Evolutionary conservation across 2,113 vertebrate species (phyloP).

Genomic region (Eudyptes chrysolophus): DNA sequence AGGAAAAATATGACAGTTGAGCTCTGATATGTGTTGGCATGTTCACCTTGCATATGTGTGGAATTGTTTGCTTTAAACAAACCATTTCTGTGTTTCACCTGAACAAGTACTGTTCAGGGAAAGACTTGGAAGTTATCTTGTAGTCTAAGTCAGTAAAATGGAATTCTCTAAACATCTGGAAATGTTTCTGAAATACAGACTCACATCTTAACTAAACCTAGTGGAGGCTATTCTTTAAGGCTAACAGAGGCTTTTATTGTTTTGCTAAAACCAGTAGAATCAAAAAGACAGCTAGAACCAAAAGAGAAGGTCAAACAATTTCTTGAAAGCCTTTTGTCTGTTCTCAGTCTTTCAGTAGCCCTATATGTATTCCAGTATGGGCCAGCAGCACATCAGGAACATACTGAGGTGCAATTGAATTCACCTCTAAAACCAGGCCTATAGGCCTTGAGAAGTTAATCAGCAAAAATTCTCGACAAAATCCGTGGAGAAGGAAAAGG

Average conservation of each 20-base stretch:
- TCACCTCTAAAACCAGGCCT: not conserved
- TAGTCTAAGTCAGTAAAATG: not conserved
- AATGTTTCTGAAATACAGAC: not conserved
- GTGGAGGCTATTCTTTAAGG: not conserved
- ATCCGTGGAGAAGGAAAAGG: not conserved
- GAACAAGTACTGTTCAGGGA: not conserved
- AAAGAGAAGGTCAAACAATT: not conserved
- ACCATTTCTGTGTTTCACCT: not conserved
- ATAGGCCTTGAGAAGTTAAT: not conserved
- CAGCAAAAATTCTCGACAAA: not conserved
- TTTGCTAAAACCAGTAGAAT: not conserved
- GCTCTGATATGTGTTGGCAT: not conserved
- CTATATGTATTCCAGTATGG: not conserved
- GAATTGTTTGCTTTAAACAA: not conserved
- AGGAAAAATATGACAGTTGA: not conserved
- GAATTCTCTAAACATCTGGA: not conserved
- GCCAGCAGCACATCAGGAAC: not conserved
- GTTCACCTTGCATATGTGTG: not conserved
- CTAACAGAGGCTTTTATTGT: not conserved
- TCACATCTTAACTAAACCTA: not conserved
- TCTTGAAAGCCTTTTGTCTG: not conserved
- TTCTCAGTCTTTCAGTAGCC: not conserved
- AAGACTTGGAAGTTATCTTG: not conserved
- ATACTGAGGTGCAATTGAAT: not conserved
- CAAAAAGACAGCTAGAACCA: not conserved